A percentile compares a stretch with the other conserved stretches of the same genome.
These are phyloP conservation scores for Protonemura montana DNA, from an alignment of 2,888 invertebrate genomes.

Conservation along the genomic window DNA sequence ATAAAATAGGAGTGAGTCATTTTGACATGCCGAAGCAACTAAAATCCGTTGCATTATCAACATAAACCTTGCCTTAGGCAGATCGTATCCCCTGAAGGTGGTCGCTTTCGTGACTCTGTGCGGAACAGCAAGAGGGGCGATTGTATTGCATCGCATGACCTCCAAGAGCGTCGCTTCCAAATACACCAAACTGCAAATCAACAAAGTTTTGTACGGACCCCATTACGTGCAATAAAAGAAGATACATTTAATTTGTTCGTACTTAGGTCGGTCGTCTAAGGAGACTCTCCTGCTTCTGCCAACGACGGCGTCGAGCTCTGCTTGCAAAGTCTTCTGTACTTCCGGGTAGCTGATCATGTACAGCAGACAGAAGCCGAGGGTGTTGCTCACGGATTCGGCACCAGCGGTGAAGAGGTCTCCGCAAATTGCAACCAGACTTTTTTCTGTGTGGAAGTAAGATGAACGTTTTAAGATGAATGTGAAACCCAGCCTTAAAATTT, in stretches of 20 bases:
- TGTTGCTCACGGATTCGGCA: constrained; percentile 50
- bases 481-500: too few relatives aligned
- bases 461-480: too few relatives aligned
- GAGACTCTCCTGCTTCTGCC: constrained; percentile 44
- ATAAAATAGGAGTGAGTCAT: too few relatives aligned
- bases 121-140: constrained; percentile 47
- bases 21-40: too few relatives aligned
- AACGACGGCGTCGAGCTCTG: constrained; percentile 50
- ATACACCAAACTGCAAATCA: constrained; percentile 47
- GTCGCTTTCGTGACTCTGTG: constrained; percentile 46
- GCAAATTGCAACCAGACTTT: constrained; percentile 49
- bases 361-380: constrained; percentile 50
- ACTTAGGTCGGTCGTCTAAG: constrained; percentile 48
- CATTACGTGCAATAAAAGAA: too few relatives aligned
- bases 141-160: constrained; percentile 49
- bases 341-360: constrained; percentile 51
- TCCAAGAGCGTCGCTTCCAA: constrained; percentile 49
- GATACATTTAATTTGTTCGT: too few relatives aligned
- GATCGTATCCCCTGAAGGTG: constrained; percentile 46
- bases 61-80: constrained; percentile 51
- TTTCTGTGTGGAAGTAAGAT: too few relatives aligned
- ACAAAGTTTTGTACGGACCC: too few relatives aligned
- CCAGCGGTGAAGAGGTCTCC: constrained; percentile 52
- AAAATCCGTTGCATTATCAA: too few relatives aligned
- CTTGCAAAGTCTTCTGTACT: constrained; percentile 50